These are phyloP conservation scores for Pemphredon lugubris DNA, from an alignment of 2,888 invertebrate genomes.

Conservation along the genomic window DNA sequence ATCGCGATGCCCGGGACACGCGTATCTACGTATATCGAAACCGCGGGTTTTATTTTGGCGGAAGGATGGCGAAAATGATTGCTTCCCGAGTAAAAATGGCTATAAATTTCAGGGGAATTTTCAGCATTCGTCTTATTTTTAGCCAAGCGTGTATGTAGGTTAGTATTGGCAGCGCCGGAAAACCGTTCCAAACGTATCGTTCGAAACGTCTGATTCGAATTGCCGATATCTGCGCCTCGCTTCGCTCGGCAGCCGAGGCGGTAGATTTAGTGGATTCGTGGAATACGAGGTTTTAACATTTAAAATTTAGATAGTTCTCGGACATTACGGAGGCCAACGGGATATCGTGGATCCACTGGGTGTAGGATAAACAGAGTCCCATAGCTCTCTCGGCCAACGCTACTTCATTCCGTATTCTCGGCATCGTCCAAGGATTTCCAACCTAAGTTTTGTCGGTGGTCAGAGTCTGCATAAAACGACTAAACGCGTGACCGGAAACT, in stretches of 20 bases:
- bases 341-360: slow-evolving; percentile 33
- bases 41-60: too few relatives aligned
- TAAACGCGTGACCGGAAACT: slow-evolving; percentile 25
- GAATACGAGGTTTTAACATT: slow-evolving; percentile 51
- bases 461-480: slow-evolving; percentile 31
- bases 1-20: too few relatives aligned
- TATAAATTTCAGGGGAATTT: slow-evolving; percentile 41
- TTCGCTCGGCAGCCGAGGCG: slow-evolving; percentile 18
- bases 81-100: slow-evolving; percentile 29
- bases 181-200: slow-evolving; percentile 37
- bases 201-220: slow-evolving; percentile 18
- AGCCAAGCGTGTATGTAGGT: slow-evolving; percentile 20
- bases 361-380: slow-evolving; percentile 54
- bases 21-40: too few relatives aligned
- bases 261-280: slow-evolving; percentile 38
- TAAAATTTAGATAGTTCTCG: slow-evolving; percentile 59
- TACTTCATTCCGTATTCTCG: slow-evolving; percentile 56
- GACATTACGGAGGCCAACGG: slow-evolving; percentile 38
- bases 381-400: slow-evolving; percentile 23
- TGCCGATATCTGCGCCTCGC: slow-evolving; percentile 30
- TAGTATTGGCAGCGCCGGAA: slow-evolving; percentile 30
- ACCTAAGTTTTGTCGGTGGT: slow-evolving; percentile 11
- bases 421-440: slow-evolving; percentile 49
- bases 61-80: too few relatives aligned
- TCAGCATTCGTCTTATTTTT: slow-evolving; percentile 43